Conservation (phyloP, 2,888 invertebrate species). For the Dasypolia templi region DNA sequence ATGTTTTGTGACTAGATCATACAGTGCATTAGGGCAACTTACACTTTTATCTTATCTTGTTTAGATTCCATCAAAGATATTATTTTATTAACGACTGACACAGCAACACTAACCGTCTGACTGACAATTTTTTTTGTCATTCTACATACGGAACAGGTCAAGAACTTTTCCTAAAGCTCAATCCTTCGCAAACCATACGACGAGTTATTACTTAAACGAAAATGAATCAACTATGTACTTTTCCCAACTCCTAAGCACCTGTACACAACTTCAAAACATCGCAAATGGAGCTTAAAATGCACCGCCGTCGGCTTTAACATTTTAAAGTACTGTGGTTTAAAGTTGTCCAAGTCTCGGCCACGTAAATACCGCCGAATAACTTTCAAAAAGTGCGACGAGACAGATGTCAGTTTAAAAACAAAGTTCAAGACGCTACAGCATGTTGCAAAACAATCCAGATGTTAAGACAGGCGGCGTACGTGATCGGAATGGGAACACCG, state of each 20-base stretch:
- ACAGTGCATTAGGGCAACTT: slow-evolving; percentile 7
- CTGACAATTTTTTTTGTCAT: not conserved
- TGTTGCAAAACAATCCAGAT: slow-evolving; percentile 88
- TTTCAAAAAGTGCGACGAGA: slow-evolving; percentile 73
- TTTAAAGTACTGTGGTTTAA: slow-evolving; percentile 50
- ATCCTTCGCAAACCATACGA: not conserved
- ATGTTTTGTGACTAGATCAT: slow-evolving; percentile 22
- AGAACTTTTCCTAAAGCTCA: not conserved
- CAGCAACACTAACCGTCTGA: no score
- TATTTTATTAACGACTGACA: not conserved
- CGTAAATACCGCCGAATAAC: slow-evolving; percentile 74
- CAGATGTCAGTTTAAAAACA: slow-evolving; percentile 83
- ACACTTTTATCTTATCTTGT: not conserved
- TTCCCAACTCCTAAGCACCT: not conserved
- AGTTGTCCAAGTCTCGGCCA: slow-evolving; percentile 53
- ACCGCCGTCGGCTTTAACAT: slow-evolving; percentile 39
- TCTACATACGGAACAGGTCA: no score
- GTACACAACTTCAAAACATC: slow-evolving; percentile 3
- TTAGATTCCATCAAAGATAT: no score
- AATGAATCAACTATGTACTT: not conserved
- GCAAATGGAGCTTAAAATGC: slow-evolving; percentile 49
- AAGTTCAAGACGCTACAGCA: slow-evolving; percentile 80
- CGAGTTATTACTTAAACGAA: not conserved
- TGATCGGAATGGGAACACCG: slow-evolving; percentile 76
- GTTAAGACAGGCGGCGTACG: slow-evolving; percentile 84